These are phyloP conservation scores for Reinhardtius hippoglossoides DNA, from an alignment of 2,113 vertebrate species.

Conservation along the genomic window DNA sequence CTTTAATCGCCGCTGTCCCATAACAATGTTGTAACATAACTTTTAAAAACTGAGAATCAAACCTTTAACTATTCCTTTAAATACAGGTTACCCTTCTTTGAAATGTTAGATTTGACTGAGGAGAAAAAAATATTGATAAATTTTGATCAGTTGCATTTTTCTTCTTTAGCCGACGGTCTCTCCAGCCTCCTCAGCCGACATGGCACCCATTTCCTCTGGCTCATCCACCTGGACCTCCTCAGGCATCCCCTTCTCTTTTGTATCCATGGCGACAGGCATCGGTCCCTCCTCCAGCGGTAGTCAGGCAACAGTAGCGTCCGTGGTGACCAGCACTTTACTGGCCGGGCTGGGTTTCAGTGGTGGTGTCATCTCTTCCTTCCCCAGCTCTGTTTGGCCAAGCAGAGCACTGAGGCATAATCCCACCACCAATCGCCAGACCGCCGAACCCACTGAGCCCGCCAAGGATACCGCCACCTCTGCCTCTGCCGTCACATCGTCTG, in stretches of 20 bases:
- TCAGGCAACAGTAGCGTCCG: conserved; percentile 93
- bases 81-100: neutral
- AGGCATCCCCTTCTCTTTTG: conserved; percentile 95
- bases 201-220: conserved; percentile 98
- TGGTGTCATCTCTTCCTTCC: conserved; percentile 93
- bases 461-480: conserved; percentile 72
- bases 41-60: too few relatives aligned
- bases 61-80: too few relatives aligned
- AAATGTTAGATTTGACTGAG: neutral
- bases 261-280: conserved; percentile 97
- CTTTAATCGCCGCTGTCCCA: too few relatives aligned
- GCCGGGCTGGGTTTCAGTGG: conserved; percentile 94
- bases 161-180: conserved; percentile 90
- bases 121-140: neutral
- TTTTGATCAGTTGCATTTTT: neutral
- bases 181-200: conserved; percentile 95
- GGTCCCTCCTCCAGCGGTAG: conserved; percentile 95
- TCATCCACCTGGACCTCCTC: conserved; percentile 98
- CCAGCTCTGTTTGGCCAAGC: conserved; percentile 93
- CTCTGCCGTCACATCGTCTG: conserved; percentile 61
- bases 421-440: conserved; percentile 39
- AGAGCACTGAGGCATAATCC: conserved; percentile 78
- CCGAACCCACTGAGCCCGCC: conserved; percentile 64
- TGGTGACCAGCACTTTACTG: conserved; percentile 95
- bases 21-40: too few relatives aligned